Percentiles rank a stretch among this genome's conserved stretches.
phyloP scores from a whole-genome alignment of 2,888 invertebrate genomes.

The Drosophila lutescens region DNA sequence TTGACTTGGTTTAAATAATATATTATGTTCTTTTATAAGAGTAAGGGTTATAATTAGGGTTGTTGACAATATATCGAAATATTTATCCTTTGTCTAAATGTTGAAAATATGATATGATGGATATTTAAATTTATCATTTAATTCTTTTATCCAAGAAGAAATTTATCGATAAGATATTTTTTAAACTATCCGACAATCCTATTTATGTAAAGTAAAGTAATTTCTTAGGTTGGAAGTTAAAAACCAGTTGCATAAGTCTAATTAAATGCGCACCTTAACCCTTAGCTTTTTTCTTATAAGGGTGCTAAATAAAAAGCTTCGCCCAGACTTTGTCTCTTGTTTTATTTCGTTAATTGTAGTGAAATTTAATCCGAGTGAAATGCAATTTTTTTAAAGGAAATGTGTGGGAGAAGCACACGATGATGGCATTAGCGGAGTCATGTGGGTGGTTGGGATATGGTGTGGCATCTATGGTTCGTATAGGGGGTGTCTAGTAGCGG shows the following conservation, averaged over 20 bases:
- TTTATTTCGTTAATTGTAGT: conserved; percentile 37
- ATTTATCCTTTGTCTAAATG: too few species aligned
- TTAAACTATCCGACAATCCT: background rate
- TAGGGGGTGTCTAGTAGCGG: conserved; percentile 20
- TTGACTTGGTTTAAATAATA: too few species aligned
- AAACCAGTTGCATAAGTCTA: background rate
- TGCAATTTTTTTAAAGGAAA: conserved; percentile 5
- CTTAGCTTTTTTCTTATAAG: background rate
- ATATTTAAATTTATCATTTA: too few species aligned
- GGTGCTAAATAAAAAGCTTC: background rate
- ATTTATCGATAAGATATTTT: too few species aligned
- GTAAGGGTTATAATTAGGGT: too few species aligned
- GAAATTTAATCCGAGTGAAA: conserved; percentile 50
- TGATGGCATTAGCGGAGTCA: conserved; percentile 16
- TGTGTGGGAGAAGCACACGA: conserved; percentile 2
- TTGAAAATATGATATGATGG: too few species aligned
- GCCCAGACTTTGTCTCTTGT: conserved; percentile 13
- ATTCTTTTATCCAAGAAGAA: too few species aligned
- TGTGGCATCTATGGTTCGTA: conserved; percentile 1
- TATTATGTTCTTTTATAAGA: too few species aligned
- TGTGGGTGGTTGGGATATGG: conserved; percentile 2
- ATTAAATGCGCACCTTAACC: background rate
- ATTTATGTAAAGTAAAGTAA: background rate
- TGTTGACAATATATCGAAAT: too few species aligned
- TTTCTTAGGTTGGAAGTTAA: too few species aligned